These are phyloP conservation scores for Amyelois transitella DNA, from an alignment of 1,140 invertebrate species.

Conservation along the genomic window DNA sequence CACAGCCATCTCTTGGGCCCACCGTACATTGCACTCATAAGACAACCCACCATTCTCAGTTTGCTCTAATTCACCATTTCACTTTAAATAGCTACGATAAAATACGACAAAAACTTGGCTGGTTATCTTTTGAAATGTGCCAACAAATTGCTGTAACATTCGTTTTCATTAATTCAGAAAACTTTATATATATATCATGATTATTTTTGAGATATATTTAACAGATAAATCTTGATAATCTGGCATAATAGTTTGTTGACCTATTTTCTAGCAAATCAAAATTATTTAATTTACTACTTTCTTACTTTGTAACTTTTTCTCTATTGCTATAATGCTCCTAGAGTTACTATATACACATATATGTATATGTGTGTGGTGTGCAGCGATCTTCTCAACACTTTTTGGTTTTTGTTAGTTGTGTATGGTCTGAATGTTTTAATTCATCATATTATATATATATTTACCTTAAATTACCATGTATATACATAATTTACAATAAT, in stretches of 20 bases:
- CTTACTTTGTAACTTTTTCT: neutral
- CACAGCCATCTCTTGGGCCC: too few species aligned
- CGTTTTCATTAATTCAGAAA: neutral
- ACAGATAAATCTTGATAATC: neutral
- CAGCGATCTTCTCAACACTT: too few species aligned
- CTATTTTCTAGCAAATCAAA: neutral
- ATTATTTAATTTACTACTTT: neutral
- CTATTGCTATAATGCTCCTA: too few species aligned
- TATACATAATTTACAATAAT: too few species aligned
- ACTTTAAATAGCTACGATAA: neutral
- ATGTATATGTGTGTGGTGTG: too few species aligned
- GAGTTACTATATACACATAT: too few species aligned
- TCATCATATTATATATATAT: too few species aligned
- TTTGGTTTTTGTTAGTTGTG: too few species aligned
- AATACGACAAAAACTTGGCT: neutral
- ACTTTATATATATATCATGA: neutral
- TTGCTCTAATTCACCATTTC: neutral
- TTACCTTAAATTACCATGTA: too few species aligned
- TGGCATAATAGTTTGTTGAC: neutral
- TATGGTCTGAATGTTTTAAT: too few species aligned
- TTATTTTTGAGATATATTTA: neutral
- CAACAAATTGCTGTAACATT: neutral
- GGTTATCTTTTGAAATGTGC: neutral
- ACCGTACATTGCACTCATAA: too few species aligned
- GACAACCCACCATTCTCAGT: neutral